Evolutionary conservation across 92 coral and sea anemone species (phyloP).

Genomic region (Anthopleura xanthogrammica): DNA sequence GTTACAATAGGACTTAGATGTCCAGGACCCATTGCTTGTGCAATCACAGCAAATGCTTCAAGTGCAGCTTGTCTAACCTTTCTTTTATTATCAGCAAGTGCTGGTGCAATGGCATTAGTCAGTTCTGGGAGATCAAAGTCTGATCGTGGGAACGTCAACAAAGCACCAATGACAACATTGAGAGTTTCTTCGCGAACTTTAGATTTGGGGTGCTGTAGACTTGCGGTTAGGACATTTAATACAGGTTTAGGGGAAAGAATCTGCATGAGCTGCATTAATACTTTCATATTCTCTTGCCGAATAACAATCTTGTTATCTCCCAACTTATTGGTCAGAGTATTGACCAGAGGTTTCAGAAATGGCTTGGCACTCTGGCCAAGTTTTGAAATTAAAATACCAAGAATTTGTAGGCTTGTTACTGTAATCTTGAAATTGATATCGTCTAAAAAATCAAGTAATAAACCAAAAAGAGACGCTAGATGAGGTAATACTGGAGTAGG

Average conservation of each 20-base stretch:
- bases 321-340: constrained; percentile 74
- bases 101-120: constrained; percentile 88
- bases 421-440: constrained; percentile 93
- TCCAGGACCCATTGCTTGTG: constrained; percentile 99
- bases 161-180: constrained; percentile 89
- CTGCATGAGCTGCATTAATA: constrained; percentile 97
- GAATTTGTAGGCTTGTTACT: constrained; percentile 88
- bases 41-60: constrained; percentile 97
- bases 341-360: constrained; percentile 75
- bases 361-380: constrained; percentile 73
- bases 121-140: constrained; percentile 92
- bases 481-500: constrained; percentile 66
- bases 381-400: constrained; percentile 79
- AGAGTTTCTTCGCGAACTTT: constrained; percentile 96
- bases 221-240: constrained; percentile 68
- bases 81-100: constrained; percentile 87
- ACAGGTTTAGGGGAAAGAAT: constrained; percentile 83
- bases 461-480: constrained; percentile 76
- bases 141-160: constrained; percentile 92
- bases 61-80: constrained; percentile 96
- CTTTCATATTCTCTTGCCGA: constrained; percentile 98
- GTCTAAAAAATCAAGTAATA: constrained; percentile 80
- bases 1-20: constrained; percentile 86
- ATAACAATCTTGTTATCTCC: constrained; percentile 98
- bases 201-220: constrained; percentile 91